These are phyloP conservation scores for Aptenodytes patagonicus DNA, from an alignment of 2,113 vertebrate genomes.

Conservation along the genomic window DNA sequence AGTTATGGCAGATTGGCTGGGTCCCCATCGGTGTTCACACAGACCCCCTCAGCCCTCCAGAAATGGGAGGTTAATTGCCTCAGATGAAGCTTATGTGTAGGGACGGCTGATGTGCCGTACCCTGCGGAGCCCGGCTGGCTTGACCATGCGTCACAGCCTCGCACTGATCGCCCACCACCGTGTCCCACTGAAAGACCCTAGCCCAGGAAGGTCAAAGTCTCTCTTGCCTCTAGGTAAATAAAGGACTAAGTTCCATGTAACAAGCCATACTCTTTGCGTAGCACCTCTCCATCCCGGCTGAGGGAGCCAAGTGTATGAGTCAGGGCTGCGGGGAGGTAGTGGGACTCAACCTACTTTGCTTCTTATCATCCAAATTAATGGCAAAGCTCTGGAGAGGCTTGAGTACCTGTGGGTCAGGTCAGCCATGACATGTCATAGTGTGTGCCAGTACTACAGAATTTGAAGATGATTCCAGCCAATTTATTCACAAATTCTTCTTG, in stretches of 20 bases:
- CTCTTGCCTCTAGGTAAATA: not conserved
- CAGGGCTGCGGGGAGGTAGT: not conserved
- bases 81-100: not conserved
- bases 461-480: not conserved
- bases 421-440: not conserved
- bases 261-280: not conserved
- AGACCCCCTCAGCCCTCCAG: not conserved
- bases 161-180: rapidly evolving
- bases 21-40: rapidly evolving
- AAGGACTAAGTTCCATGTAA: not conserved
- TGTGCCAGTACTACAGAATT: not conserved
- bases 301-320: not conserved
- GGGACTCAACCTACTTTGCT: not conserved
- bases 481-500: not conserved
- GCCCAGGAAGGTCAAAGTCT: not conserved
- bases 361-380: not conserved
- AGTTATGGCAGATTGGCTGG: rapidly evolving
- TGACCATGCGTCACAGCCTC: not conserved
- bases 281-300: not conserved
- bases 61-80: not conserved
- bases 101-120: rapidly evolving
- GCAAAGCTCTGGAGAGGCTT: not conserved
- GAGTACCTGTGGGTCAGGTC: not conserved
- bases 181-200: not conserved
- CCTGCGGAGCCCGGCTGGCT: rapidly evolving